These are phyloP conservation scores for Holothuria scabra DNA, from an alignment of 53 echinoderm and acorn worm genomes.

Conservation along the genomic window DNA sequence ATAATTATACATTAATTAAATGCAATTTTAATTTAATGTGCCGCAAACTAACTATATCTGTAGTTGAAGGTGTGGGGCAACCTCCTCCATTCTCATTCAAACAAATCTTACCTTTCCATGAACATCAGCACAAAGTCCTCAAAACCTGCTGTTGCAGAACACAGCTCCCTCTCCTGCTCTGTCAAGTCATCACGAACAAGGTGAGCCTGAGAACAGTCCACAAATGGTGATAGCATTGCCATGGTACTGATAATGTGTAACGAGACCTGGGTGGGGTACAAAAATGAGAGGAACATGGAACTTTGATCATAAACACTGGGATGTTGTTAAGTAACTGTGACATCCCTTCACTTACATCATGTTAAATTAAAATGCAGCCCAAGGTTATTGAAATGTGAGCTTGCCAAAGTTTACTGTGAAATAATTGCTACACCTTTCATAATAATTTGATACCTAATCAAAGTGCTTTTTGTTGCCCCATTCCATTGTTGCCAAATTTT, in stretches of 20 bases:
- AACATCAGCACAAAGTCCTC: conserved; percentile 90
- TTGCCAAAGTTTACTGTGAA: too few species aligned
- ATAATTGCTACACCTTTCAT: too few species aligned
- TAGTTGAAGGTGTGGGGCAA: too few species aligned
- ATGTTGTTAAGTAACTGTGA: too few species aligned
- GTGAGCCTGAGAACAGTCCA: conserved; percentile 91
- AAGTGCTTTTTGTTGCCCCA: too few species aligned
- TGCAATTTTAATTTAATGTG: too few species aligned
- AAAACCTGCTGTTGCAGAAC: conserved; percentile 91
- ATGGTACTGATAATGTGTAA: conserved; percentile 89
- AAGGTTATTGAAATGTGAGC: too few species aligned
- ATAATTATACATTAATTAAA: too few species aligned
- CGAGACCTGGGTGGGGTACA: conserved; percentile 60
- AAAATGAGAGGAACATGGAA: background rate
- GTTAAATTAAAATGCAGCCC: background rate
- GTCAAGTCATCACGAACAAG: conserved; percentile 83
- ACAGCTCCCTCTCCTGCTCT: conserved; percentile 90
- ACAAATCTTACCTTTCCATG: conserved; percentile 76
- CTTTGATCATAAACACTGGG: background rate
- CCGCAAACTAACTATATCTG: too few species aligned
- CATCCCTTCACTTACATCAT: background rate
- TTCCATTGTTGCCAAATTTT: too few species aligned
- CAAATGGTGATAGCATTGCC: conserved; percentile 83
- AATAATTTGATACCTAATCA: too few species aligned
- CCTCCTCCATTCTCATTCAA: too few species aligned